These are phyloP conservation scores for Pangasius mekongensis DNA, from an alignment of 2,797 vertebrate species.

Conservation along the genomic window DNA sequence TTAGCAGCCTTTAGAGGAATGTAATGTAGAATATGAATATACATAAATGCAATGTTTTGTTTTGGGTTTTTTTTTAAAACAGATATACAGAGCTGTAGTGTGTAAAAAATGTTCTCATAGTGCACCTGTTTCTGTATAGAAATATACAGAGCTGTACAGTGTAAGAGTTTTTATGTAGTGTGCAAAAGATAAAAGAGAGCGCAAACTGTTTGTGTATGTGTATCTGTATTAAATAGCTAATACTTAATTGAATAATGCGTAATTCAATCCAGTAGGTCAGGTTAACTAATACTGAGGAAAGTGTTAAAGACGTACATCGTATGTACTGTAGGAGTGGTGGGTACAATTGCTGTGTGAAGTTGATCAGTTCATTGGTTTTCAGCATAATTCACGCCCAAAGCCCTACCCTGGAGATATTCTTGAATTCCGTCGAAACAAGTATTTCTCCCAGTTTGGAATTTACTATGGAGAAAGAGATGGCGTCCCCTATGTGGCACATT, in stretches of 20 bases:
- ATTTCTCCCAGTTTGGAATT: constrained; percentile 78
- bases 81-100: no score
- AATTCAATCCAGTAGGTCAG: neutral
- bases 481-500: constrained; percentile 78
- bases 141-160: no score
- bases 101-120: no score
- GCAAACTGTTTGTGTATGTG: no score
- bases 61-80: no score
- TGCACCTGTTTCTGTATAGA: no score
- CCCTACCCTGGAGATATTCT: constrained; percentile 78
- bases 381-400: constrained; percentile 67
- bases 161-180: no score
- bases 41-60: no score
- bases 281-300: neutral
- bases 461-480: constrained; percentile 79
- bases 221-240: no score
- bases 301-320: neutral
- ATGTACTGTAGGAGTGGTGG: neutral
- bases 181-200: no score
- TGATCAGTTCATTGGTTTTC: constrained; percentile 22
- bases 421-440: constrained; percentile 77
- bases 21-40: no score
- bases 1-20: no score
- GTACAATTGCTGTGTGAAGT: neutral
- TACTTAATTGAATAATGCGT: neutral